These are phyloP conservation scores for Eristalis tenax DNA, from an alignment of 2,888 invertebrate species.

Conservation along the genomic window DNA sequence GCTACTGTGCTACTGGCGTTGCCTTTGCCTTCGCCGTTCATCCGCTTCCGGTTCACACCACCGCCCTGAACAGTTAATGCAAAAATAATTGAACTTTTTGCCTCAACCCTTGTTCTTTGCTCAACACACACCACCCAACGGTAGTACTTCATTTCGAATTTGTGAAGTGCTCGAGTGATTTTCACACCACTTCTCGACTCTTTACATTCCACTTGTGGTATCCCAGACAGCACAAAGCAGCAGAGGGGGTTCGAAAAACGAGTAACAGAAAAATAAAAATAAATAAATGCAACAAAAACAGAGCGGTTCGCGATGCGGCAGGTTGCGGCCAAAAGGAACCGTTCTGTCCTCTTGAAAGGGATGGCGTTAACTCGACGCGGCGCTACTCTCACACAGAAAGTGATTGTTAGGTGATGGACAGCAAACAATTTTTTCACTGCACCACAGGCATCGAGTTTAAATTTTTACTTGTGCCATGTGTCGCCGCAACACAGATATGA, in stretches of 20 bases:
- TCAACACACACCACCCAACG: background rate
- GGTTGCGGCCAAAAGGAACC: conserved; percentile 5
- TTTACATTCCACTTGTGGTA: conserved; percentile 34
- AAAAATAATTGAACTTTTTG: conserved; percentile 48
- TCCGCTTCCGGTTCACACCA: conserved; percentile 15
- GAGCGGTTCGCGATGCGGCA: conserved; percentile 6
- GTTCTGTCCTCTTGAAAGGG: conserved; percentile 49
- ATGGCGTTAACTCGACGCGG: conserved; percentile 62
- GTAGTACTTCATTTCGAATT: conserved; percentile 25
- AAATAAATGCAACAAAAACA: conserved; percentile 28
- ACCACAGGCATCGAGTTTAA: conserved; percentile 51
- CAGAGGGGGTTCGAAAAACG: background rate
- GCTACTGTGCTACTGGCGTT: background rate
- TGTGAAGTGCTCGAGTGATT: conserved; percentile 57
- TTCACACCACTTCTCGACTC: conserved; percentile 22
- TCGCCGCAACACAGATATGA: conserved; percentile 3
- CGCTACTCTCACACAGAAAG: conserved; percentile 30
- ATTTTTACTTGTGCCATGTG: conserved; percentile 36
- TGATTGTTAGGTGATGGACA: conserved; percentile 62
- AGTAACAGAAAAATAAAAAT: conserved; percentile 1
- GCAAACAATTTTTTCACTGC: conserved; percentile 51
- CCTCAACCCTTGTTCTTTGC: background rate
- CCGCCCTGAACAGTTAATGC: conserved; percentile 24
- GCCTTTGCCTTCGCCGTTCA: background rate
- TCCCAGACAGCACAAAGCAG: conserved; percentile 39